Base-by-base conservation (phyloP, 2,888 invertebrate genomes). In the Tetheella fluctuosa region DNA sequence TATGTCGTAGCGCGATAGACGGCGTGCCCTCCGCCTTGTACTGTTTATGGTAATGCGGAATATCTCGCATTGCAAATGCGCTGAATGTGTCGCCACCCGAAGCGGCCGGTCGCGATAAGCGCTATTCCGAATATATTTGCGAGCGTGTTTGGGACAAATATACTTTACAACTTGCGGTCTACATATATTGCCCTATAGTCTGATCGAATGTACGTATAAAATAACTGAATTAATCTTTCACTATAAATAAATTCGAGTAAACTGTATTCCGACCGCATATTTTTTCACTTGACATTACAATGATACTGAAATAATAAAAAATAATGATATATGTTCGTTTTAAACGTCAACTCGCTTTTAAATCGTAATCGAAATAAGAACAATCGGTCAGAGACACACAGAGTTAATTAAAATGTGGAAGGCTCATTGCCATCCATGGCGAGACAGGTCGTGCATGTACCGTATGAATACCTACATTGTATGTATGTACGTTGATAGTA, bases 1-100 rank as follows among this genome's bases (percentile, higher is more conserved):
- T 92, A 91, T 91, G 91, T 91, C 89, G 88, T 85, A 84, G 82
- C 79, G 85, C 91, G 92, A 92, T 92, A 91, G 93, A 91, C 90
- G 90, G 88, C 88, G 82, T 91, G 91, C 91, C 86, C 91, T 91
- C 90, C 89, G 88, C 85, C 87, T 88, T 85, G 88, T 89, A 86
- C 92, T 88, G 90, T 90, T 93, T 93, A 93, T 93, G 93, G 90
- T 91, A 93, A 93, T 93, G 86, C 85, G 79, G 88, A 80, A 90
- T 92, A 92, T 92, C 92, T 90, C 86, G 92, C 91, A 92, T 91
- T 91, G 93, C 91, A 92, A 93, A 92, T 92, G 87, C 85, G 90
- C 89, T 88, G 86, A 90, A 92, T 90, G 87, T 91, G 90, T 89
- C 89, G 88, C 86, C 88, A 84, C 84, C 85, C 84, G 86, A 86